Base-by-base conservation (phyloP, 2,797 vertebrate species). In the Hyperoplus immaculatus region DNA sequence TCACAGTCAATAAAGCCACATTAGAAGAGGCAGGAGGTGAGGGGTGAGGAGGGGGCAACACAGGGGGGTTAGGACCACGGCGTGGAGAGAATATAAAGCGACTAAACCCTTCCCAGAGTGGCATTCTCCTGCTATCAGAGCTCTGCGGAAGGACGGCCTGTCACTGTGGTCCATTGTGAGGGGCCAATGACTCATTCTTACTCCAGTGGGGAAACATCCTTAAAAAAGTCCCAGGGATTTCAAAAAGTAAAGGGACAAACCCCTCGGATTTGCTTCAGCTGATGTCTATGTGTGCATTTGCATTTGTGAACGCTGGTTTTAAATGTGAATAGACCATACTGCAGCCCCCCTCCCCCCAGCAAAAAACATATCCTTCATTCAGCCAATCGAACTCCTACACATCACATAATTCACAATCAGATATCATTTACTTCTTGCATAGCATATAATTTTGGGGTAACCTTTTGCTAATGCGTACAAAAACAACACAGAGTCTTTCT, bases 1-100 rank as follows among this genome's bases (percentile, higher is more conserved):
- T 95, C 94, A 95, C 88, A 95, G 89, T 95, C 93, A 94, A 95
- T 96, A 95, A 95, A 95, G 95, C 91, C 93, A 88, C 83, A 93
- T 93, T 93, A 94, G 92, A 89, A 85, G 72, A 88, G 91, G 93
- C 86, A 78, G 86, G 88, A 89, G 93, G 88, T 90, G 86, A 81
- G 86, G 87, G 92, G 92, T 87, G 90, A 89, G 86, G 89, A 29
- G 29, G 84, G 90, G 80, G 73, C 56, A 41, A 88, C 74, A 72
- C 77, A 87, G 86, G 87, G 87, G 29, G 88, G 82, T 90, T 85
- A 88, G 82, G 90, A 92, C 90, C 92, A 84, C 46, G 39, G 88
- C 68, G 67, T 87, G 85, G 88, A 81, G 75, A 85, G 92, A 91
- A 93, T 93, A 91, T 87, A 91, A 91, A 91, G 87, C 61, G 50